These are phyloP conservation scores for Listronotus oregonensis DNA, from an alignment of 1,140 invertebrate species.

Conservation along the genomic window DNA sequence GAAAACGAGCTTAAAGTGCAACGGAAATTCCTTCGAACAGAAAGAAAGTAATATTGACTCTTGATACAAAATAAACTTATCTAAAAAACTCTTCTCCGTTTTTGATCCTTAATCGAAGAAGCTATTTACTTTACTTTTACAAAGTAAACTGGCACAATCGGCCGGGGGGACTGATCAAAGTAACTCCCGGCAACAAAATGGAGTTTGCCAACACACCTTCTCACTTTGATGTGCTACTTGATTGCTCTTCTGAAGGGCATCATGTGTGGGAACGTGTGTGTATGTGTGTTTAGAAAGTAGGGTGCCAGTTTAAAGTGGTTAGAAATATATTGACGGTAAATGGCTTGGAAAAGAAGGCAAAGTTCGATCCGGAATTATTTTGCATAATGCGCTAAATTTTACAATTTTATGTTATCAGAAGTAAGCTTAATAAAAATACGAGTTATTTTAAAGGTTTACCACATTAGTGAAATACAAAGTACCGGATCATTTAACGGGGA, in stretches of 20 bases:
- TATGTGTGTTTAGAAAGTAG: neutral
- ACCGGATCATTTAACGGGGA: no score
- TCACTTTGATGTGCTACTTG: conserved; percentile 41
- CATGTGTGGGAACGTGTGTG: conserved; percentile 11
- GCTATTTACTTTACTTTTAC: conserved; percentile 22
- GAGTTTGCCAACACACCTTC: conserved; percentile 44
- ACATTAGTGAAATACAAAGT: no score
- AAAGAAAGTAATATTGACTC: no score
- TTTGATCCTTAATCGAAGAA: conserved; percentile 11
- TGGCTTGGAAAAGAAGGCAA: conserved; percentile 16
- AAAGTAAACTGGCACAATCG: conserved; percentile 29
- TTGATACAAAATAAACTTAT: no score
- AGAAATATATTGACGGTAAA: conserved; percentile 21
- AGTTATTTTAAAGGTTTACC: no score
- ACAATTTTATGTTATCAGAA: no score
- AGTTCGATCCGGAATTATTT: neutral
- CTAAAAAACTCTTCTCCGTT: no score
- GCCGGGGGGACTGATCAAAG: conserved; percentile 25
- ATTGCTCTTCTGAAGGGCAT: conserved; percentile 35
- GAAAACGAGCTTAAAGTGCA: no score
- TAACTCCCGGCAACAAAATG: conserved; percentile 21
- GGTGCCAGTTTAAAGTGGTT: conserved; percentile 13
- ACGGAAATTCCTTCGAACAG: no score
- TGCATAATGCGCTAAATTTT: no score
- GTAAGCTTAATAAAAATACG: no score